Evolutionary conservation across 2,113 vertebrate species (phyloP).

Genomic region (Felis chaus): DNA sequence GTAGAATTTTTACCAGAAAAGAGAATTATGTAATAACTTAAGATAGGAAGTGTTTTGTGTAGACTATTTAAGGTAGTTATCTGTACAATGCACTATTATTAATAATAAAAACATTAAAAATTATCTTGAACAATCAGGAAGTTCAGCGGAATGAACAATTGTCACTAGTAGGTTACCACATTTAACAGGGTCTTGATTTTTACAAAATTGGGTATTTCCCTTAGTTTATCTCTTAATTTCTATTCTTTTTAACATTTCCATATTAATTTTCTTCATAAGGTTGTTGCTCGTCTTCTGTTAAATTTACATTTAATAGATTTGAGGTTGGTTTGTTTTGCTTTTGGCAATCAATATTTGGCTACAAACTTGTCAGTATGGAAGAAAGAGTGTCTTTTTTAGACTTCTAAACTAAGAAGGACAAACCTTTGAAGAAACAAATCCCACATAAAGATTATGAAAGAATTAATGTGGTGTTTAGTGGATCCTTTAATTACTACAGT

Average conservation of each 20-base stretch:
- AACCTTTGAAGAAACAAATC: background rate
- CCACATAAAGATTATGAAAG: background rate
- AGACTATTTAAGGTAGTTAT: background rate
- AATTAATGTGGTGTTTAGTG: background rate
- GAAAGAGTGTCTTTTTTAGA: background rate
- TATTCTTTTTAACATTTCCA: background rate
- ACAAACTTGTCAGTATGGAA: background rate
- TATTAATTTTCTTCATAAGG: background rate
- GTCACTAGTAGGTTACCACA: background rate
- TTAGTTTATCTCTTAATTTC: background rate
- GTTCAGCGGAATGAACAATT: background rate
- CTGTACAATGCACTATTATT: background rate
- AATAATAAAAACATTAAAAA: background rate
- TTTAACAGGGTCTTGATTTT: background rate
- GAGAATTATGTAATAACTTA: background rate
- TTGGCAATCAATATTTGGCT: background rate
- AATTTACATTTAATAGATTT: background rate
- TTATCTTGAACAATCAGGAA: background rate
- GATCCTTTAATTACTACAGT: background rate
- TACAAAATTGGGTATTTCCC: background rate
- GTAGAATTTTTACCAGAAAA: background rate
- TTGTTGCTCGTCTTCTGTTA: background rate
- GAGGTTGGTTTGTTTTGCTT: background rate
- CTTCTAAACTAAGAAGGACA: background rate
- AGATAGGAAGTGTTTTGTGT: background rate